phyloP scores from a whole-genome alignment of 2,113 vertebrate species.

The Rhinoderma darwinii region DNA sequence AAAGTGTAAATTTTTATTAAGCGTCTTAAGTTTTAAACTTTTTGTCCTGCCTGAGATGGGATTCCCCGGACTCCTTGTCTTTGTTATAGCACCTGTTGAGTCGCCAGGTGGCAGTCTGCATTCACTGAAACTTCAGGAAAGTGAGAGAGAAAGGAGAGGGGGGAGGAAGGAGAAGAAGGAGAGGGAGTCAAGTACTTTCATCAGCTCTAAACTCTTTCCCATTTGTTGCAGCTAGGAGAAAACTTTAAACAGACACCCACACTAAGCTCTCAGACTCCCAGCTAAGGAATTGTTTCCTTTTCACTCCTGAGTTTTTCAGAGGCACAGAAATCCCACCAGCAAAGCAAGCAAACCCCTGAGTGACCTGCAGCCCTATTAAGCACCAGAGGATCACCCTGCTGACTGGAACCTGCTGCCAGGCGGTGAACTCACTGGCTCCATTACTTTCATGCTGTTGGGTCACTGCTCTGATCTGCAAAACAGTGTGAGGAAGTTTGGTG shows the following conservation, averaged over 20 bases:
- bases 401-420: constrained; percentile 56
- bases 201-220: constrained; percentile 64
- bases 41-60: constrained; percentile 34
- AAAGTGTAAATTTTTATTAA: neutral
- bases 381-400: constrained; percentile 57
- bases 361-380: constrained; percentile 57
- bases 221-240: constrained; percentile 60
- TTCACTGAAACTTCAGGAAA: constrained; percentile 51
- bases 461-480: constrained; percentile 54
- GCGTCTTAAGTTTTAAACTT: constrained; percentile 11
- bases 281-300: constrained; percentile 58
- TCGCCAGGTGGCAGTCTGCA: constrained; percentile 70
- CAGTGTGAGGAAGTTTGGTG: constrained; percentile 57
- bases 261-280: constrained; percentile 54
- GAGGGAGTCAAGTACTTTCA: constrained; percentile 58
- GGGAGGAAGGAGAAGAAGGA: constrained; percentile 40
- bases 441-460: constrained; percentile 59
- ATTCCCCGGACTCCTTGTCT: constrained; percentile 31
- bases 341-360: constrained; percentile 53
- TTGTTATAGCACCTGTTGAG: constrained; percentile 82
- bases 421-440: constrained; percentile 56
- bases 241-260: constrained; percentile 60
- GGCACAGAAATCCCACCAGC: constrained; percentile 53
- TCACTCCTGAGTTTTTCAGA: constrained; percentile 52
- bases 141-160: constrained; percentile 32